Evolutionary conservation across 2,113 vertebrate species (phyloP).

Genomic region (Calonectris borealis): DNA sequence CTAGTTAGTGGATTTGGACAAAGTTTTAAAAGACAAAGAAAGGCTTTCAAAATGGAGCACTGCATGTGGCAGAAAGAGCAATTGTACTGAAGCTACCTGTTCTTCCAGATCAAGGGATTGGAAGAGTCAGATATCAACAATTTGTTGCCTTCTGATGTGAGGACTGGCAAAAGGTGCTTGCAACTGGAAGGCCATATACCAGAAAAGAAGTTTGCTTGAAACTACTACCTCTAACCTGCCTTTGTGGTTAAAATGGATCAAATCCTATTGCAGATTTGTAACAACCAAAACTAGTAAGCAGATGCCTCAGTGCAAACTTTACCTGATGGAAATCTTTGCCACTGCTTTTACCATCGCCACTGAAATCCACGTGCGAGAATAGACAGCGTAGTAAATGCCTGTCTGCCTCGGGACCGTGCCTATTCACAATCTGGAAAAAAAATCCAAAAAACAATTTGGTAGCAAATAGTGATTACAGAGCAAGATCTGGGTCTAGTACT

Average conservation of each 20-base stretch:
- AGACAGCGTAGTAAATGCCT: constrained; percentile 99
- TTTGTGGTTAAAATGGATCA: neutral
- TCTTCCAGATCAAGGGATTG: neutral
- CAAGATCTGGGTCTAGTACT: neutral
- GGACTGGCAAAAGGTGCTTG: neutral
- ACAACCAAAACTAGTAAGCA: neutral
- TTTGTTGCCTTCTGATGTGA: neutral
- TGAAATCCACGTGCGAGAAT: constrained; percentile 99
- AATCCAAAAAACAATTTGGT: neutral
- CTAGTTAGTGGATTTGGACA: neutral
- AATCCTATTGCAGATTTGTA: neutral
- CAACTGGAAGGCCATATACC: neutral
- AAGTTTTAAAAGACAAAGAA: neutral
- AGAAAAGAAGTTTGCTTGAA: neutral
- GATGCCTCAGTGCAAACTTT: constrained; percentile 12
- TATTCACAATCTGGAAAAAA: constrained; percentile 92
- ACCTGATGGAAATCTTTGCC: constrained; percentile 99
- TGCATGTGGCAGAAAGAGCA: neutral
- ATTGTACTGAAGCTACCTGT: neutral
- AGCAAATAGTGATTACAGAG: neutral
- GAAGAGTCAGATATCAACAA: neutral
- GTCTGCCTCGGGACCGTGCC: constrained; percentile 99
- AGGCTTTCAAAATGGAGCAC: neutral
- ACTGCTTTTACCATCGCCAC: constrained; percentile 99
- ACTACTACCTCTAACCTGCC: neutral